These are phyloP conservation scores for Calephelis perditalis DNA, from an alignment of 2,888 invertebrate species.

Conservation along the genomic window DNA sequence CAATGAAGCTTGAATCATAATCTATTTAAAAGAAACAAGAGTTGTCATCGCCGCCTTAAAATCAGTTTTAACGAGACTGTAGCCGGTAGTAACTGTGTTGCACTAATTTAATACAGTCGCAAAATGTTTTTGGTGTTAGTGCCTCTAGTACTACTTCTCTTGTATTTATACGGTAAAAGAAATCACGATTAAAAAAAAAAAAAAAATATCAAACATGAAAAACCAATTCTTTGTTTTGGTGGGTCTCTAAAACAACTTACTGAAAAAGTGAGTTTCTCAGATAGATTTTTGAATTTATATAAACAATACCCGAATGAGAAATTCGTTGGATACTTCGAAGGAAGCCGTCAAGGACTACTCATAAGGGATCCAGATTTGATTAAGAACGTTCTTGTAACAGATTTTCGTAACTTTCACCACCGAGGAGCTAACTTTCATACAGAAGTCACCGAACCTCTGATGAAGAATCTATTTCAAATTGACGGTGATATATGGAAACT, in stretches of 20 bases:
- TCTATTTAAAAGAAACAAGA: no score
- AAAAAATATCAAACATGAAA: constrained; percentile 46
- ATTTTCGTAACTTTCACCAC: constrained; percentile 43
- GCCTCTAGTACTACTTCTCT: background rate
- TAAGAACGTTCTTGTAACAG: constrained; percentile 41
- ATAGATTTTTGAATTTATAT: constrained; percentile 36
- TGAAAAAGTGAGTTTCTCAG: constrained; percentile 1
- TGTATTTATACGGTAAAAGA: constrained; percentile 46
- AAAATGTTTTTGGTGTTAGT: constrained; percentile 10
- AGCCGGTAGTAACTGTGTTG: no score
- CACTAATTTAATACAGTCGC: no score
- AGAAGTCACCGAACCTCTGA: no score
- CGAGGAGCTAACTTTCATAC: constrained; percentile 41
- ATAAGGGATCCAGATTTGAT: constrained; percentile 47
- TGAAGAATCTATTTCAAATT: constrained; percentile 23
- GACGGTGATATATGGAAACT: no score
- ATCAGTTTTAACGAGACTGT: no score
- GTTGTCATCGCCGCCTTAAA: no score
- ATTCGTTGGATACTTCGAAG: constrained; percentile 46
- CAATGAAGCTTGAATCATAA: no score
- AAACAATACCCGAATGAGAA: constrained; percentile 47
- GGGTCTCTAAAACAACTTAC: constrained; percentile 30
- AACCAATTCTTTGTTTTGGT: constrained; percentile 41
- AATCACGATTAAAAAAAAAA: constrained; percentile 45
- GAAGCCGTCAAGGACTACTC: constrained; percentile 39